Evolutionary conservation across 2,113 vertebrate genomes (phyloP), one percentile per base, ranked within the genome.

Genomic region (Neodontobutis hainanensis): DNA sequence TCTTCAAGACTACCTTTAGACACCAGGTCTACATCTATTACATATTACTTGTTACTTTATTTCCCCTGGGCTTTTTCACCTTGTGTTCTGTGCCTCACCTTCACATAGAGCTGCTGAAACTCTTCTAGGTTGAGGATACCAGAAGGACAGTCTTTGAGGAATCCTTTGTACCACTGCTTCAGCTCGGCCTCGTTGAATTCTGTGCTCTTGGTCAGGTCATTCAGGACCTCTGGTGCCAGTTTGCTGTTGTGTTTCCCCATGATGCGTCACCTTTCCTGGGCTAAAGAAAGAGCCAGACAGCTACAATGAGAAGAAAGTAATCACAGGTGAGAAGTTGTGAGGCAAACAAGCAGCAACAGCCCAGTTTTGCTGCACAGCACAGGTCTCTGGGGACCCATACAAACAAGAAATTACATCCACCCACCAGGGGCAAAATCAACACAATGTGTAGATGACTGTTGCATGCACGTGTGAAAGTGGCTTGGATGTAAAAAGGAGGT

Each of bases 171-270:
- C 97, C 97, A 99, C 90, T 99, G 97, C 90, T 99, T 99, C 75
- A 99, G 93, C 90, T 99, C 97, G 16, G 94, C 96, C 85, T 99
- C 97, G 1, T 96, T 97, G 88, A 99, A 99, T 87, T 99, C 97
- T 0, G 97, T 99, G 90, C 85, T 98, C 87, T 95, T 96, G 71
- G 96, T 95, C 89, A 99, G 89, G 83, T 99, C 97, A 5, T 99
- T 96, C 86, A 99, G 90, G 88, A 98, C 94, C 92, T 99, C 97
- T 0, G 97, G 97, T 65, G 96, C 96, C 87, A 99, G 92, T 68
- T 99, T 99, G 85, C 97, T 99, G 93, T 95, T 97, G 82, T 95
- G 96, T 86, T 99, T 99, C 82, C 97, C 97, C 97, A 99, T 99
- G 78, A 87, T 87, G 75, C 70, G 43, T 85, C 73, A 69, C 78